phyloP scores from a whole-genome alignment of 2,797 vertebrate species.

The Selene dorsalis region DNA sequence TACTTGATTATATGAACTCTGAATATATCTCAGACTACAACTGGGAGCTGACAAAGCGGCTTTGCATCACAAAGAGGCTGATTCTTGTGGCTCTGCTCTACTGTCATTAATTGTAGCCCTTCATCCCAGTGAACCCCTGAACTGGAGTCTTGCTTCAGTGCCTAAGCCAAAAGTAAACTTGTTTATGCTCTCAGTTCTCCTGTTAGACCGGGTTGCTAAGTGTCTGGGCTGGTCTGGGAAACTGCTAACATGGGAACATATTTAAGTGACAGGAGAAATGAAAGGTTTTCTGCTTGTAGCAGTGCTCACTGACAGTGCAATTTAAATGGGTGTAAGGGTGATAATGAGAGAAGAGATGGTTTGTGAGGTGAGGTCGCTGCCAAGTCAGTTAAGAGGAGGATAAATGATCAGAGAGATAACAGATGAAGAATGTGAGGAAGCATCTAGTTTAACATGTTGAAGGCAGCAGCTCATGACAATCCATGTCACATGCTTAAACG shows the following conservation, averaged over 20 bases:
- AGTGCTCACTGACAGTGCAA: slow-evolving; percentile 19
- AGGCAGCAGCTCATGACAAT: not conserved
- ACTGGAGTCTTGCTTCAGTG: slow-evolving; percentile 22
- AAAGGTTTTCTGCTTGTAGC: slow-evolving; percentile 28
- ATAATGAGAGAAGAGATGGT: slow-evolving; percentile 23
- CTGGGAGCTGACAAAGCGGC: not conserved
- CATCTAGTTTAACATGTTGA: not conserved
- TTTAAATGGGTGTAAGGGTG: slow-evolving; percentile 29
- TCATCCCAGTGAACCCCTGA: slow-evolving; percentile 37
- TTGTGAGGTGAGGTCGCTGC: slow-evolving; percentile 23
- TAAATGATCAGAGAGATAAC: slow-evolving; percentile 5
- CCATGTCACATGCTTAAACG: not conserved
- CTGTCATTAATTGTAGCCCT: slow-evolving; percentile 29
- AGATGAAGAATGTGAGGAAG: not conserved
- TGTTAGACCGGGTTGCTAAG: slow-evolving; percentile 60
- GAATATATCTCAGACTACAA: slow-evolving; percentile 15
- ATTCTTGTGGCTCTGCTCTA: slow-evolving; percentile 1
- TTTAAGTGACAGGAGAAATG: slow-evolving; percentile 58
- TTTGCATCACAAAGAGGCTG: slow-evolving; percentile 2
- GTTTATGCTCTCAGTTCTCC: slow-evolving; percentile 49
- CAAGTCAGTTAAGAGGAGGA: not conserved
- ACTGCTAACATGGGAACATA: slow-evolving; percentile 46
- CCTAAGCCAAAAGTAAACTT: slow-evolving; percentile 59
- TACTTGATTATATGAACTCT: not conserved
- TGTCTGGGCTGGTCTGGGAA: slow-evolving; percentile 18